Evolutionary conservation across 2,113 vertebrate species (phyloP), one percentile per base, ranked within the genome.

Genomic region (Sapajus apella): DNA sequence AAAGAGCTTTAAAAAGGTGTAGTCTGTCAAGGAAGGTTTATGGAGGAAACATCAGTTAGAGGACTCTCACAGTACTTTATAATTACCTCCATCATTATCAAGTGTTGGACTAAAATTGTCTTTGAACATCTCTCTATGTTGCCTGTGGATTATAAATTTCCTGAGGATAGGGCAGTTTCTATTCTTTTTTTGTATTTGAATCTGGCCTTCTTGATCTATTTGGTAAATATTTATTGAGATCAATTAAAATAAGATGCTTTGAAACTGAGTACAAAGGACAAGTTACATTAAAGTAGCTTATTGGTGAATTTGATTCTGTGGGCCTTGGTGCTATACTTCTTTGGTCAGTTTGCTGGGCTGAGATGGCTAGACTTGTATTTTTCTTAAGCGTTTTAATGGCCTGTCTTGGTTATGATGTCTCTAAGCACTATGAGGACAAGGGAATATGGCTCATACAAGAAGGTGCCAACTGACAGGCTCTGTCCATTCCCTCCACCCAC

Each of bases 221-320:
- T 43, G 76, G 3, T 91, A 66, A 94, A 90, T 93, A 92, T 86
- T 73, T 88, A 77, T 76, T 85, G 90, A 77, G 45, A 76, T 96
- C 88, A 94, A 6, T 97, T 96, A 90, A 64, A 64, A 55, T 84
- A 82, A 90, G 85, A 82, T 77, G 72, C 79, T 94, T 94, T 89
- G 91, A 82, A 89, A 82, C 47, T 73, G 66, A 91, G 64, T 37
- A 68, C 86, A 52, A 87, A 92, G 47, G 61, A 52, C 37, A 35
- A 56, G 50, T 83, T 77, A 25, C 45, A 52, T 81, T 94, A 86
- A 50, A 47, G 77, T 75, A 61, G 72, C 79, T 89, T 89, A 40
- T 72, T 90, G 91, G 87, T 94, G 70, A 77, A 40, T 84, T 88
- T 55, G 89, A 64, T 87, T 94, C 43, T 89, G 25, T 5, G 43